phyloP scores from a whole-genome alignment of 2,888 invertebrate genomes.

The Trichopria drosophilae region DNA sequence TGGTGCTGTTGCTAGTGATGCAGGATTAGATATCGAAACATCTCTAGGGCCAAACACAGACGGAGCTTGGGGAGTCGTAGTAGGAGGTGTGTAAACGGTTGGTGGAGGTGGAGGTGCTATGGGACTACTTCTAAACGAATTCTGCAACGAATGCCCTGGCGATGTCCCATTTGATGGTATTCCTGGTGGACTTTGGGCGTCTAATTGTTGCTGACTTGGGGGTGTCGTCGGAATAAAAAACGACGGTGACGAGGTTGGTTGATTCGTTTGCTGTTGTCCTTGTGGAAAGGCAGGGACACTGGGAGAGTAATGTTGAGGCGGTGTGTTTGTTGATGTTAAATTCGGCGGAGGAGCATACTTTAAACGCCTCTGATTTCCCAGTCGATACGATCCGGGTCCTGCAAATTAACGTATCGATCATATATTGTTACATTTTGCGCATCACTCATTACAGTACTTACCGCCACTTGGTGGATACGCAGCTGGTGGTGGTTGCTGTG shows the following conservation, averaged over 20 bases:
- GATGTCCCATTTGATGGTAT: slow-evolving; percentile 27
- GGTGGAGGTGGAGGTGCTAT: slow-evolving; percentile 18
- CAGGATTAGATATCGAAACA: not conserved
- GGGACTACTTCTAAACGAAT: slow-evolving; percentile 43
- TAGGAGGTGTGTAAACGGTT: not conserved
- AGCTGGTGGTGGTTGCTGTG: slow-evolving; percentile 35
- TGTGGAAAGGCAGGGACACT: slow-evolving; percentile 5
- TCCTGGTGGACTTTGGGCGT: slow-evolving; percentile 4
- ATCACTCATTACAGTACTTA: slow-evolving; percentile 31
- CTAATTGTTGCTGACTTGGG: not conserved
- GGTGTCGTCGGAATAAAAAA: slow-evolving; percentile 39
- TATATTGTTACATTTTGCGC: not conserved
- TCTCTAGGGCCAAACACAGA: not conserved
- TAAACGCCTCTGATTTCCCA: slow-evolving; percentile 70
- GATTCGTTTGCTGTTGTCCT: slow-evolving; percentile 16
- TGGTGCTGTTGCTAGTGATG: slow-evolving; percentile 32
- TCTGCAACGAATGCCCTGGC: slow-evolving; percentile 38
- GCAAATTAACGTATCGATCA: slow-evolving; percentile 23
- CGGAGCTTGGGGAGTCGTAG: not conserved
- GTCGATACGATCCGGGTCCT: slow-evolving; percentile 62
- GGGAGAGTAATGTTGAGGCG: not conserved
- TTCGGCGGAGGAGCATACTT: slow-evolving; percentile 80
- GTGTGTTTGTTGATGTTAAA: slow-evolving; percentile 48
- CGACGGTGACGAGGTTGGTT: slow-evolving; percentile 21
- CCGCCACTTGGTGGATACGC: slow-evolving; percentile 42